Evolutionary conservation across 2,113 vertebrate genomes (phyloP).

Genomic region (Eulemur rufifrons): DNA sequence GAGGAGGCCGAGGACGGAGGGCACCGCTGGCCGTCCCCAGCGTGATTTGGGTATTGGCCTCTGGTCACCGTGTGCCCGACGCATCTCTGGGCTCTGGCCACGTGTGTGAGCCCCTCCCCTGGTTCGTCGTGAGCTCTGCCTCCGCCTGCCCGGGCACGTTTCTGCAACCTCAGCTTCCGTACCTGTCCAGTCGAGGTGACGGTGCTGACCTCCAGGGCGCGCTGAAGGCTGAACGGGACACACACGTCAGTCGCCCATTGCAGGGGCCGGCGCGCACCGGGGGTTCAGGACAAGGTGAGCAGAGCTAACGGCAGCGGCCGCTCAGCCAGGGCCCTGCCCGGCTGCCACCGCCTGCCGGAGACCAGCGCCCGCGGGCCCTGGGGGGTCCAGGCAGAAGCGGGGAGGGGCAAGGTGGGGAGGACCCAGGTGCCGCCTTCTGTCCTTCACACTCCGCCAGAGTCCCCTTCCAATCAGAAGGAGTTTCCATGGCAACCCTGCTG

Average conservation of each 20-base stretch:
- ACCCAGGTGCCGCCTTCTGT: background rate
- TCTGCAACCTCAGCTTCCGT: background rate
- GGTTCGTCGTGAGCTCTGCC: background rate
- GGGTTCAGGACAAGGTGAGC: too few species aligned
- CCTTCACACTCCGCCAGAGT: background rate
- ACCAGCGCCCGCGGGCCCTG: background rate
- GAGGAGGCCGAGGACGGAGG: fast-evolving
- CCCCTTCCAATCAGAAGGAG: background rate
- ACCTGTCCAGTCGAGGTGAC: fast-evolving
- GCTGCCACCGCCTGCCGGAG: background rate
- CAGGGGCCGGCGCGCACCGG: fast-evolving
- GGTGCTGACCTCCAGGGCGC: background rate
- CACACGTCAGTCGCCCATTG: fast-evolving
- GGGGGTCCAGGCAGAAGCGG: background rate
- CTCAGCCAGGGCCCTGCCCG: background rate
- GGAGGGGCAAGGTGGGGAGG: background rate
- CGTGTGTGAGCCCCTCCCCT: fast-evolving
- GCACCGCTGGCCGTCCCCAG: fast-evolving
- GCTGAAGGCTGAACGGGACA: fast-evolving
- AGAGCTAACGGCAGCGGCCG: too few species aligned
- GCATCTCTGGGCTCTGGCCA: background rate
- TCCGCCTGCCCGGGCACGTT: background rate
- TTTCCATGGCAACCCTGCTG: background rate
- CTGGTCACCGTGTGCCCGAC: fast-evolving
- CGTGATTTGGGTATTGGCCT: fast-evolving